Conservation (phyloP, 2,113 vertebrate genomes). For the Megaceryle maxima region DNA sequence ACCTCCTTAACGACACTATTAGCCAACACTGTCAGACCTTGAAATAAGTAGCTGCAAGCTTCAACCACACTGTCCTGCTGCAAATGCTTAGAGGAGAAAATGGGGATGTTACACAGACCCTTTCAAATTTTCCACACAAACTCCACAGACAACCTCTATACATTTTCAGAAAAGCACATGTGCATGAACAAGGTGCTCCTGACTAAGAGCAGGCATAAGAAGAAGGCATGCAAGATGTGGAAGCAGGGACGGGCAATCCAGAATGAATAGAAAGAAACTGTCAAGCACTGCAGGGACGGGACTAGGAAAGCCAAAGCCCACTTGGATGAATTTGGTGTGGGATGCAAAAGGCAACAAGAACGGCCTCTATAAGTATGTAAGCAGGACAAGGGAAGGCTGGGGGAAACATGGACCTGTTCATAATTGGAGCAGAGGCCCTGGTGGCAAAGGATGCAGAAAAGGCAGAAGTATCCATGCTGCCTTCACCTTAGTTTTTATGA, state of each 20-base stretch:
- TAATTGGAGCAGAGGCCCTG: not conserved
- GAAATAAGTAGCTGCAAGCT: not conserved
- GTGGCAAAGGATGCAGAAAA: not conserved
- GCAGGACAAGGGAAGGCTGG: not conserved
- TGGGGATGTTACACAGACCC: not conserved
- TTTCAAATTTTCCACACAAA: not conserved
- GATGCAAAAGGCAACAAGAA: not conserved
- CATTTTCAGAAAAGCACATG: not conserved
- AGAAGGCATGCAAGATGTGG: not conserved
- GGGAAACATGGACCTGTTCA: rapidly evolving
- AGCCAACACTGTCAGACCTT: not conserved
- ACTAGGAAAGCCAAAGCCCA: not conserved
- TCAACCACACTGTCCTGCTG: not conserved
- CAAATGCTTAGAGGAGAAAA: not conserved
- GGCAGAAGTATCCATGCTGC: not conserved
- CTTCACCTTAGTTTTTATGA: not conserved
- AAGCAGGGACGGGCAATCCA: rapidly evolving
- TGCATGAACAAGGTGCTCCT: not conserved
- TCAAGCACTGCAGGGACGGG: not conserved
- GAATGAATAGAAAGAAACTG: not conserved
- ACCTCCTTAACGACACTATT: not conserved
- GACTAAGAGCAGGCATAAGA: not conserved
- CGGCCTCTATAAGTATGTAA: not conserved
- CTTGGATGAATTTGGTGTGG: not conserved
- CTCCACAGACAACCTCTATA: not conserved